Evolutionary conservation across 1,140 invertebrate genomes (phyloP).

Genomic region (Magallana gigas): DNA sequence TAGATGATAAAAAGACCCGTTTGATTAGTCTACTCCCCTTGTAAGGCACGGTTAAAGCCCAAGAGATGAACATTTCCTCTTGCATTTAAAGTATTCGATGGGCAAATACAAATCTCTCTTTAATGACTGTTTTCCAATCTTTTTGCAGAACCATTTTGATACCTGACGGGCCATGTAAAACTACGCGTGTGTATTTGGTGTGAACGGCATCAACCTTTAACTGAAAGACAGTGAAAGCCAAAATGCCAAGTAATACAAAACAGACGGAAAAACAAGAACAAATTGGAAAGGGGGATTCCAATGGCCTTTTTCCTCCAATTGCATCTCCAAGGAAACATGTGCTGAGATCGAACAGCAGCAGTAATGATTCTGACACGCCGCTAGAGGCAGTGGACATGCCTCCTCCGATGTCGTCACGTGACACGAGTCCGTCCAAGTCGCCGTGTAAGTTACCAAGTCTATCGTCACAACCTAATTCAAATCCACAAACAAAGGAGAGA

Average conservation of each 20-base stretch:
- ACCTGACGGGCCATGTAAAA: neutral
- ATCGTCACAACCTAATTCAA: slow-evolving; percentile 9
- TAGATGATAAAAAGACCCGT: neutral
- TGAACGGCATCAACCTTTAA: neutral
- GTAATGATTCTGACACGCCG: neutral
- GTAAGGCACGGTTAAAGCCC: neutral
- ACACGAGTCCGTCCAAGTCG: slow-evolving; percentile 10
- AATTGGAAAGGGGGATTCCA: neutral
- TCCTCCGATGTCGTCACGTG: slow-evolving; percentile 7
- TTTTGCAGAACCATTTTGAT: neutral
- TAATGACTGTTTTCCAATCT: neutral
- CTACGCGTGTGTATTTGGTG: neutral
- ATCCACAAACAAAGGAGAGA: slow-evolving; percentile 6
- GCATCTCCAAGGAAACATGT: slow-evolving; percentile 24
- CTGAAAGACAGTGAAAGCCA: neutral
- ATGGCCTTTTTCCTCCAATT: slow-evolving; percentile 12
- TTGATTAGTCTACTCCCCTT: neutral
- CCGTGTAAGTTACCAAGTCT: slow-evolving; percentile 29
- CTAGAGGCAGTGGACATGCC: neutral
- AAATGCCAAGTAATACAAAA: slow-evolving; percentile 2
- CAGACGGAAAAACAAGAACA: neutral
- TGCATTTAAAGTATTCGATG: neutral
- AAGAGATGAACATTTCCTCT: neutral
- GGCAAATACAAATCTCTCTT: neutral
- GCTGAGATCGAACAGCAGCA: slow-evolving; percentile 10